Conservation (phyloP, 2,888 invertebrate genomes). For the Limenitis camilla region DNA sequence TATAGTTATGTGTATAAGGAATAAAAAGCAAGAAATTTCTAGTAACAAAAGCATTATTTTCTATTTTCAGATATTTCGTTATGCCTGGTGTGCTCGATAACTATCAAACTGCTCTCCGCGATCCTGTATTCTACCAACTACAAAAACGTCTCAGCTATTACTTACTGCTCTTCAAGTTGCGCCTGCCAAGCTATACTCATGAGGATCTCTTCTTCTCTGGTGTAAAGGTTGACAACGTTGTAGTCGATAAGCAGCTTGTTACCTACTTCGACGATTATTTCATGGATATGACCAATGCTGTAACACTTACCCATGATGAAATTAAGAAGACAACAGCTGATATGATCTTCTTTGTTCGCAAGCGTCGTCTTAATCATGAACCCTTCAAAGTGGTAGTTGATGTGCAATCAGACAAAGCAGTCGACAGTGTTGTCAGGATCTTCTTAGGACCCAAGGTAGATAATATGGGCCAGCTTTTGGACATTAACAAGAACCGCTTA, state of each 20-base stretch:
- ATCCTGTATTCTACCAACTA: constrained; percentile 82
- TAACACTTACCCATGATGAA: constrained; percentile 63
- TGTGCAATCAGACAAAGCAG: constrained; percentile 73
- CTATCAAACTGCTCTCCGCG: constrained; percentile 79
- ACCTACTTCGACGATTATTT: constrained; percentile 82
- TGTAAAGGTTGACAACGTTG: constrained; percentile 76
- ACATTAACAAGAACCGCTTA: constrained; percentile 73
- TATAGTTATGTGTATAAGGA: too few species aligned
- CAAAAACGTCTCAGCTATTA: constrained; percentile 75
- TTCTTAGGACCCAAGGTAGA: constrained; percentile 82
- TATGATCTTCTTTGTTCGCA: constrained; percentile 70
- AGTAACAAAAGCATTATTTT: too few species aligned
- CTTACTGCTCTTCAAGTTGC: constrained; percentile 75
- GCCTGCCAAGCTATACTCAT: constrained; percentile 74
- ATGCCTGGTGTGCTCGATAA: constrained; percentile 75
- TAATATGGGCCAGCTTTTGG: constrained; percentile 66
- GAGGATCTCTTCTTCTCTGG: constrained; percentile 77
- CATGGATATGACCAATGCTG: constrained; percentile 77
- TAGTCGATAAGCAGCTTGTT: constrained; percentile 76
- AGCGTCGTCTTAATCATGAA: constrained; percentile 78
- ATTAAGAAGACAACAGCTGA: constrained; percentile 61
- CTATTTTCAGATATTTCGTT: constrained; percentile 54
- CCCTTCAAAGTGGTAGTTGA: constrained; percentile 75
- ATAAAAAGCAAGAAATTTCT: too few species aligned
- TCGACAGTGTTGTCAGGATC: constrained; percentile 77